These are phyloP conservation scores for Bugulina stolonifera DNA, from an alignment of 2,888 invertebrate genomes.

Conservation along the genomic window DNA sequence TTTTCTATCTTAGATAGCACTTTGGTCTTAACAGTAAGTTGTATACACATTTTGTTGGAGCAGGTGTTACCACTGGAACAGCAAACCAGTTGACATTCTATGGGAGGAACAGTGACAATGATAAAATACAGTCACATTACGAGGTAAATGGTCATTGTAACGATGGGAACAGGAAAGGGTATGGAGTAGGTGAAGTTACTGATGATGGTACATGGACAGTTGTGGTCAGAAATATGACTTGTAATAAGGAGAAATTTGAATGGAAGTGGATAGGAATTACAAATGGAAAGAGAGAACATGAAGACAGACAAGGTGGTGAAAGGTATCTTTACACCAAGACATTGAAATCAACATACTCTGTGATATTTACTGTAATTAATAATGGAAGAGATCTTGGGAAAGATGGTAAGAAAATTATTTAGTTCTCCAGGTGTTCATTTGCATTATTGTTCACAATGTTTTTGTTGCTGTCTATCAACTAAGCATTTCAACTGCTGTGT, in stretches of 20 bases:
- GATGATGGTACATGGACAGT: neutral
- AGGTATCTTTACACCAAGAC: neutral
- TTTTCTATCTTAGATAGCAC: too few species aligned
- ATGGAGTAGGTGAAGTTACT: neutral
- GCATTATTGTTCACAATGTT: too few species aligned
- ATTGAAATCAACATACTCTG: neutral
- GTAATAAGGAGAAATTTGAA: neutral
- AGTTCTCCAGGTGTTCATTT: too few species aligned
- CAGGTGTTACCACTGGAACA: neutral
- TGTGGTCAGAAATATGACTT: neutral
- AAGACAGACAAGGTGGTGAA: neutral
- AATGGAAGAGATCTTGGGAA: too few species aligned
- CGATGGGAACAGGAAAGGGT: neutral
- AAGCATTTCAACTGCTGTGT: too few species aligned
- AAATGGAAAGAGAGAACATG: neutral
- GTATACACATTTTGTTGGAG: too few species aligned
- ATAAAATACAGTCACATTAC: neutral
- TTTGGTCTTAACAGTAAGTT: too few species aligned
- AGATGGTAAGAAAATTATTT: too few species aligned
- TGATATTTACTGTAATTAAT: neutral
- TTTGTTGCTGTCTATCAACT: too few species aligned
- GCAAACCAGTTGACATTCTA: neutral
- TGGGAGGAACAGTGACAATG: neutral
- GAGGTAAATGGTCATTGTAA: neutral
- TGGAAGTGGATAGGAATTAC: neutral